phyloP scores from a whole-genome alignment of 2,888 invertebrate genomes.

The Ormyrus thymus region DNA sequence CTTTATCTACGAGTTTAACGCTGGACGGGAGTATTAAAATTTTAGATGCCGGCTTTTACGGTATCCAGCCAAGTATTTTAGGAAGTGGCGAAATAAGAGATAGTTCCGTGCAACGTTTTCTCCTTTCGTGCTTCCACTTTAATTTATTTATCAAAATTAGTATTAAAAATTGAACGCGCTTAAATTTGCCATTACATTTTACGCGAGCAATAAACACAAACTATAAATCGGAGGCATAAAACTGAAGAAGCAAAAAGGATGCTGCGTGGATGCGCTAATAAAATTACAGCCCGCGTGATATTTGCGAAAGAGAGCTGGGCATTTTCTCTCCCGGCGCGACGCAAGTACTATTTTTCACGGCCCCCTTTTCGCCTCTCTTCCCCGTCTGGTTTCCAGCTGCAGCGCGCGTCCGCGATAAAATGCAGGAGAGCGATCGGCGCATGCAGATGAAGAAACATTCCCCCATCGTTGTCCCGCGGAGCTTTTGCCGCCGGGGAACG shows the following conservation, averaged over 20 bases:
- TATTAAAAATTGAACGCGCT: too few species aligned
- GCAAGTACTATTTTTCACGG: neutral
- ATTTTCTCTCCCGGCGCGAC: slow-evolving; percentile 58
- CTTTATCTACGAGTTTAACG: slow-evolving; percentile 31
- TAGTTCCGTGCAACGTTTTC: too few species aligned
- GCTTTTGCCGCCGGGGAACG: neutral
- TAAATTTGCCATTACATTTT: too few species aligned
- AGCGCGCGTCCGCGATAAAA: neutral
- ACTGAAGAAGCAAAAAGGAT: slow-evolving; percentile 26
- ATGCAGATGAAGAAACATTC: slow-evolving; percentile 50
- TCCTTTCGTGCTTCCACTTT: too few species aligned
- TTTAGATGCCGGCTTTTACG: slow-evolving; percentile 26
- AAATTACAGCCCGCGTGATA: slow-evolving; percentile 25
- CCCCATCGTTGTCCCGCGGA: slow-evolving; percentile 5
- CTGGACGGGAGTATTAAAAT: slow-evolving; percentile 35
- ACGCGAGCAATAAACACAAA: too few species aligned
- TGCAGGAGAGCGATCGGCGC: slow-evolving; percentile 20
- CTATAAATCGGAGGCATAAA: slow-evolving; percentile 55
- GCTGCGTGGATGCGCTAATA: too few species aligned
- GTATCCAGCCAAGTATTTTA: neutral
- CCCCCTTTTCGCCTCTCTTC: neutral
- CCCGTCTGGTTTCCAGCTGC: neutral
- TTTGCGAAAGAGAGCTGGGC: slow-evolving; percentile 47
- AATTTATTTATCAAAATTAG: too few species aligned
- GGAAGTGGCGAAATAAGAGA: neutral